Evolutionary conservation across 2,888 invertebrate genomes (phyloP).

Genomic region (Tineola bisselliella): DNA sequence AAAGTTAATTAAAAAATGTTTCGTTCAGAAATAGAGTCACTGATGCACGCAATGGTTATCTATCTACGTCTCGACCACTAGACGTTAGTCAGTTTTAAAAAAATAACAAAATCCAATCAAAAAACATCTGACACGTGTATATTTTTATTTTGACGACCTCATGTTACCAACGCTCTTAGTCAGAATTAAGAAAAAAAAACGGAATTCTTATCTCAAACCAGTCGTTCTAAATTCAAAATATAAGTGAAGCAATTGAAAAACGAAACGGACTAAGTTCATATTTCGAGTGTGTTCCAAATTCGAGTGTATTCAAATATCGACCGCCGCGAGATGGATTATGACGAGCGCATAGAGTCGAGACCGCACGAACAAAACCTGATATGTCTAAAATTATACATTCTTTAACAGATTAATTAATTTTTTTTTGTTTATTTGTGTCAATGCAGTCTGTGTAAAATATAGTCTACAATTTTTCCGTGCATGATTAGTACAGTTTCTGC

Average conservation of each 20-base stretch:
- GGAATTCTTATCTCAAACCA: conserved; percentile 41
- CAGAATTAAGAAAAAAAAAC: conserved; percentile 20
- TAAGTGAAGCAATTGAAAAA: conserved; percentile 66
- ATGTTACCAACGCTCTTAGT: conserved; percentile 9
- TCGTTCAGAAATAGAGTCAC: not conserved
- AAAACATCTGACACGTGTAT: conserved; percentile 10
- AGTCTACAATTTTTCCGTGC: too few species aligned
- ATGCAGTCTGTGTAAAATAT: too few species aligned
- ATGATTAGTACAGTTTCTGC: too few species aligned
- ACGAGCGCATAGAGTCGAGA: conserved; percentile 29
- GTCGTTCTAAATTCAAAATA: conserved; percentile 63
- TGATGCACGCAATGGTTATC: not conserved
- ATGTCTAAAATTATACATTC: conserved; percentile 21
- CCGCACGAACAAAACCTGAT: conserved; percentile 34
- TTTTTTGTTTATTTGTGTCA: too few species aligned
- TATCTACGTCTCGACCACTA: not conserved
- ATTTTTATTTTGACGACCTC: conserved; percentile 12
- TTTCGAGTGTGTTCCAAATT: conserved; percentile 62
- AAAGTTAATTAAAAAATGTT: not conserved
- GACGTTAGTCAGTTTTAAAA: not conserved
- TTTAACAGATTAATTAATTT: conserved; percentile 21
- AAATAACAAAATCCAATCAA: conserved; percentile 1
- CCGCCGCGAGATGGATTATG: conserved; percentile 54
- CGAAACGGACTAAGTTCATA: conserved; percentile 60
- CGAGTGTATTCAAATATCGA: conserved; percentile 64